phyloP scores from a whole-genome alignment of 1,140 invertebrate species.

The Helicoverpa zea region DNA sequence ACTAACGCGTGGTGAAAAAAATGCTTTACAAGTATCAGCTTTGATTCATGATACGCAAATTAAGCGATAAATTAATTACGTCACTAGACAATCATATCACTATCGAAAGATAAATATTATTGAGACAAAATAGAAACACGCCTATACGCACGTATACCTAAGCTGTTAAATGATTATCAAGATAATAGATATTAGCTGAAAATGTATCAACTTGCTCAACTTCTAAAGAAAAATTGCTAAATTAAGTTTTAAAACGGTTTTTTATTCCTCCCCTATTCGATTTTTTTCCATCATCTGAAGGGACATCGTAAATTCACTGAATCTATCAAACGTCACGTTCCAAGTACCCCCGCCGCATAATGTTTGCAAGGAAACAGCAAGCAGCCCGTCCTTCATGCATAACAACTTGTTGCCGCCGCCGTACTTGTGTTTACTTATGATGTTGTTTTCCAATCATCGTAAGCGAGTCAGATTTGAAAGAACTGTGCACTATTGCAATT shows the following conservation, averaged over 20 bases:
- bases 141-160: too few relatives aligned
- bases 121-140: too few relatives aligned
- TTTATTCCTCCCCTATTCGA: background rate
- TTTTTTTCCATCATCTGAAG: background rate
- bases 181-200: too few relatives aligned
- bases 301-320: background rate
- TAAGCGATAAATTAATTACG: too few relatives aligned
- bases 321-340: background rate
- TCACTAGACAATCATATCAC: too few relatives aligned
- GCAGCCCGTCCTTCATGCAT: background rate
- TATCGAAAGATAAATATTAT: too few relatives aligned
- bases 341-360: background rate
- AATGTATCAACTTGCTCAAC: too few relatives aligned
- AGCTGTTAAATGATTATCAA: too few relatives aligned
- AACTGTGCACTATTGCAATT: background rate
- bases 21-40: too few relatives aligned
- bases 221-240: too few relatives aligned
- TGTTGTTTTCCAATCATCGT: slow-evolving; percentile 5
- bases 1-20: too few relatives aligned
- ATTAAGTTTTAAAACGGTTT: background rate
- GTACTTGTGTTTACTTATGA: slow-evolving; percentile 12
- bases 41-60: too few relatives aligned
- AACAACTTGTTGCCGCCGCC: slow-evolving; percentile 5
- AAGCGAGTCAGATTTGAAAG: background rate
- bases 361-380: slow-evolving; percentile 4